These are phyloP conservation scores for Gavialis gangeticus DNA, from an alignment of 2,113 vertebrate genomes.

Conservation along the genomic window DNA sequence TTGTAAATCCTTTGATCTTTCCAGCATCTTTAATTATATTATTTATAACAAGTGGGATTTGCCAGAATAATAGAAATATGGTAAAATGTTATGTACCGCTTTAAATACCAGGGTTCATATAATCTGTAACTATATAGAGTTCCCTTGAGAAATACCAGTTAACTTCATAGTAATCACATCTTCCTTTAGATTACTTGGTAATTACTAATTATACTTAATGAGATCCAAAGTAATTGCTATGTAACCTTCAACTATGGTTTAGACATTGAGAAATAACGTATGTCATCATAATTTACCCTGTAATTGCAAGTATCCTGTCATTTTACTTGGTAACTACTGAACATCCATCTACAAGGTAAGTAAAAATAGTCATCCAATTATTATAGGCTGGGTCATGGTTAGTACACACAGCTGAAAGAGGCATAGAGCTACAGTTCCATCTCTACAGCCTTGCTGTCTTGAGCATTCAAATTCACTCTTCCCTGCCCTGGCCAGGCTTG, in stretches of 20 bases:
- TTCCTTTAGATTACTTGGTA: constrained; percentile 47
- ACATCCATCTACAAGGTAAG: background rate
- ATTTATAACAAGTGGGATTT: constrained; percentile 19
- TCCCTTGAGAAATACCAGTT: constrained; percentile 58
- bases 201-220: constrained; percentile 76
- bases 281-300: constrained; percentile 66
- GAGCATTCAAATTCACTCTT: background rate
- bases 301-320: constrained; percentile 51
- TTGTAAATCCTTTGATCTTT: background rate
- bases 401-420: background rate
- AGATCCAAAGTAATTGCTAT: constrained; percentile 71
- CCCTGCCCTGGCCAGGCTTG: background rate
- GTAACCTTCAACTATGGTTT: constrained; percentile 69
- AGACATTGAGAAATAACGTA: constrained; percentile 67
- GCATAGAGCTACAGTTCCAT: background rate
- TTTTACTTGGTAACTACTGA: constrained; percentile 16
- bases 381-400: background rate
- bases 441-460: background rate
- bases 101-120: constrained; percentile 58
- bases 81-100: constrained; percentile 36
- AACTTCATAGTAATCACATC: constrained; percentile 66
- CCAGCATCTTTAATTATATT: constrained; percentile 41
- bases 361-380: constrained; percentile 17
- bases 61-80: constrained; percentile 47
- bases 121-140: constrained; percentile 38